Conservation (phyloP, 2,797 vertebrate genomes). For the Sebastes kiyomatsui region DNA sequence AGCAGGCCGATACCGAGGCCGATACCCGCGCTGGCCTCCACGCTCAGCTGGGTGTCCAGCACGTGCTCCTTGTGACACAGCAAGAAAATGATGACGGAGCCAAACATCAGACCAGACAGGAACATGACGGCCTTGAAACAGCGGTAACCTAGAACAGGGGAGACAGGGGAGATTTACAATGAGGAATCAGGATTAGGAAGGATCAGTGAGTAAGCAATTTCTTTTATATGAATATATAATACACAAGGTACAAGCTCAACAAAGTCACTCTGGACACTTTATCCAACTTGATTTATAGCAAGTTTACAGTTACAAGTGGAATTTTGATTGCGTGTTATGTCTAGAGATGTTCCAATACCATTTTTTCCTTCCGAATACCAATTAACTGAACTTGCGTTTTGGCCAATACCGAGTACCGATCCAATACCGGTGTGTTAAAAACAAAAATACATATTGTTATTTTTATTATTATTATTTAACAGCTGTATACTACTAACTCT, state of each 20-base stretch:
- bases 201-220: background rate
- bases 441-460: too few relatives aligned
- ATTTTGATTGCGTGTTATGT: background rate
- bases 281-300: background rate
- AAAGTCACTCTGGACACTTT: background rate
- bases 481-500: too few relatives aligned
- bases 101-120: slow-evolving; percentile 90
- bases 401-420: too few relatives aligned
- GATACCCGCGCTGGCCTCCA: slow-evolving; percentile 89
- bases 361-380: too few relatives aligned
- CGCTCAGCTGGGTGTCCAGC: slow-evolving; percentile 89
- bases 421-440: too few relatives aligned
- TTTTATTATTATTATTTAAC: too few relatives aligned
- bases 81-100: slow-evolving; percentile 89
- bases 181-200: background rate
- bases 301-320: background rate
- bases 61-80: slow-evolving; percentile 90
- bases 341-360: background rate
- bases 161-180: background rate
- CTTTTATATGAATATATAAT: background rate
- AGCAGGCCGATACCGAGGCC: slow-evolving; percentile 90
- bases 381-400: too few relatives aligned
- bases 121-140: slow-evolving; percentile 95
- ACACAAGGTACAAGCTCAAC: background rate
- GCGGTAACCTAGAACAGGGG: slow-evolving; percentile 82